These are phyloP conservation scores for Eupithecia exiguata DNA, from an alignment of 2,888 invertebrate species.

Conservation along the genomic window DNA sequence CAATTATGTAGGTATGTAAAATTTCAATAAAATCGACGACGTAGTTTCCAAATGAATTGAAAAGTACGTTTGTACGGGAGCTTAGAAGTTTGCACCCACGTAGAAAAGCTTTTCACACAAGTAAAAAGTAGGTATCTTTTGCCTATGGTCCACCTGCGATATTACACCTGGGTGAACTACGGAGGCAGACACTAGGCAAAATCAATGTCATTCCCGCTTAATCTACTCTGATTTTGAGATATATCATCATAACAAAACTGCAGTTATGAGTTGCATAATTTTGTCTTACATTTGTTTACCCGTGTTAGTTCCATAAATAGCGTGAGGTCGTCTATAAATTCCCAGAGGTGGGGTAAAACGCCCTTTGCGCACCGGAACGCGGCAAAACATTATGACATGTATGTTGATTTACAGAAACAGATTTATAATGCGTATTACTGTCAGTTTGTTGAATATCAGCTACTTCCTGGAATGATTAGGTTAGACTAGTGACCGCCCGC, in stretches of 20 bases:
- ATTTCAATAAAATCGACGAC: too few species aligned
- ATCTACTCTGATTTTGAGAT: too few species aligned
- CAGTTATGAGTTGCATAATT: constrained; percentile 7
- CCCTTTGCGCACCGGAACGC: constrained; percentile 40
- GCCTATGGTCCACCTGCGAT: too few species aligned
- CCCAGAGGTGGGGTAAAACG: constrained; percentile 20
- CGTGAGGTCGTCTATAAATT: constrained; percentile 23
- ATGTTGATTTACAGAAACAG: constrained; percentile 34
- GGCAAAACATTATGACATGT: constrained; percentile 57
- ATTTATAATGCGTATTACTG: neutral
- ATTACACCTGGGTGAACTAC: too few species aligned
- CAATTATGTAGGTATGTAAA: too few species aligned
- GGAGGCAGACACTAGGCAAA: too few species aligned
- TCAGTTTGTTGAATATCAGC: constrained; percentile 32
- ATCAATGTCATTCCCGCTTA: too few species aligned
- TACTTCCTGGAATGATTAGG: constrained; percentile 5
- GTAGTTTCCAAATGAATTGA: too few species aligned
- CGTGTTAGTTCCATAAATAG: constrained; percentile 9
- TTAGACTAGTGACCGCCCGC: neutral
- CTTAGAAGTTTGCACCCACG: too few species aligned
- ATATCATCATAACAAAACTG: neutral
- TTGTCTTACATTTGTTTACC: neutral
- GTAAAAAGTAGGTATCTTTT: too few species aligned
- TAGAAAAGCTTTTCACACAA: too few species aligned
- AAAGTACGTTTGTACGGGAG: too few species aligned